phyloP scores from a whole-genome alignment of 2,113 vertebrate genomes.

The Crotophaga sulcirostris region DNA sequence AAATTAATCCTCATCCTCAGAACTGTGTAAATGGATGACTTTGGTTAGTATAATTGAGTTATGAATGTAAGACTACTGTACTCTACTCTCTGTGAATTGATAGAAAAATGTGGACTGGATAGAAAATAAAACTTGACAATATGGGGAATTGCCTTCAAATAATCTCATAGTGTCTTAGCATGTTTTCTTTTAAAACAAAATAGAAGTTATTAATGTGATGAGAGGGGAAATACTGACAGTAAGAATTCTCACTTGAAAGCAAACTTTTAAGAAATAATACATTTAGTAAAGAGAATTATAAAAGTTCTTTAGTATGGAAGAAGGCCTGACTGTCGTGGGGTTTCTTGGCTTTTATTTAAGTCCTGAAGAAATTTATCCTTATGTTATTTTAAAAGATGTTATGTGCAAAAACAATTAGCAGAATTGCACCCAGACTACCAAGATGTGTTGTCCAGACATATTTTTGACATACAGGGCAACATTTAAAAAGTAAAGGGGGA shows the following conservation, averaged over 20 bases:
- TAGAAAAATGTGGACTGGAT: background rate
- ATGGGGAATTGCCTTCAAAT: background rate
- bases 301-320: background rate
- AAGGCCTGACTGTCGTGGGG: background rate
- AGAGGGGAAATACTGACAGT: background rate
- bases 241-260: background rate
- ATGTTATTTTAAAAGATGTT: background rate
- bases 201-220: background rate
- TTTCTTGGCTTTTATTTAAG: background rate
- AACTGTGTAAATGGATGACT: background rate
- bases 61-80: background rate
- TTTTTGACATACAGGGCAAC: background rate
- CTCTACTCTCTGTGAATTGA: background rate
- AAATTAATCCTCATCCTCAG: background rate
- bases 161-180: background rate
- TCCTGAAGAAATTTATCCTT: background rate
- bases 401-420: background rate
- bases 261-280: background rate
- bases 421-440: background rate
- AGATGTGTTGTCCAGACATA: background rate
- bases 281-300: background rate
- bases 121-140: background rate
- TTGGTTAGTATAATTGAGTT: background rate
- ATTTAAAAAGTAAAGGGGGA: background rate
- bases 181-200: background rate